Evolutionary conservation across 2,888 invertebrate species (phyloP).

Genomic region (Epiperipatus broadwayi): DNA sequence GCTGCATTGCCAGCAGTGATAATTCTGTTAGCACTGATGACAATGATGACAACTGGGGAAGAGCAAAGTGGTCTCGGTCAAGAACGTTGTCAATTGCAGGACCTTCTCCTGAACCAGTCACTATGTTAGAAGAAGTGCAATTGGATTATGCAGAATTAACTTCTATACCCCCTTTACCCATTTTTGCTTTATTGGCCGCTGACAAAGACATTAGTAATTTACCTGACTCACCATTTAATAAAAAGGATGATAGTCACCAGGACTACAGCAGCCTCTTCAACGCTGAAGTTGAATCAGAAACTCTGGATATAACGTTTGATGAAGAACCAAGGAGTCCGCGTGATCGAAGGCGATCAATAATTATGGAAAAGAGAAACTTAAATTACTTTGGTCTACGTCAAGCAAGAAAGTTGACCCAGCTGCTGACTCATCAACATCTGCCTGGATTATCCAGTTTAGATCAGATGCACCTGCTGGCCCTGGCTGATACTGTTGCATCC

Average conservation of each 20-base stretch:
- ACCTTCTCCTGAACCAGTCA: constrained; percentile 56
- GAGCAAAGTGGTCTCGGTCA: constrained; percentile 67
- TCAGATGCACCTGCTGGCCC: constrained; percentile 96
- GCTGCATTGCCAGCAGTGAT: constrained; percentile 35
- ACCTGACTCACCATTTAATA: constrained; percentile 1
- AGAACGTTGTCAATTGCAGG: constrained; percentile 55
- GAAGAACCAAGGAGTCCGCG: constrained; percentile 35
- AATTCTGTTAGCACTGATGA: constrained; percentile 26
- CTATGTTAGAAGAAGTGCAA: constrained; percentile 59
- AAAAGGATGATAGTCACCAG: constrained; percentile 23
- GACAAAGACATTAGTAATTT: constrained; percentile 37
- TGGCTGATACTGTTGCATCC: constrained; percentile 92
- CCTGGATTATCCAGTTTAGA: constrained; percentile 88
- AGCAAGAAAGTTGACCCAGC: too few species aligned
- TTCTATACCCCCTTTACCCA: constrained; percentile 88
- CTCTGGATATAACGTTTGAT: constrained; percentile 37
- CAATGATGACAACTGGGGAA: constrained; percentile 41
- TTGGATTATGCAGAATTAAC: constrained; percentile 86
- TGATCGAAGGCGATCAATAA: constrained; percentile 14
- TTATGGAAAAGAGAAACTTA: constrained; percentile 34
- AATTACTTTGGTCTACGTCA: constrained; percentile 73
- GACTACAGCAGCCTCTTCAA: constrained; percentile 81
- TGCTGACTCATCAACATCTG: constrained; percentile 80
- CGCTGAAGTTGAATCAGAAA: constrained; percentile 42
- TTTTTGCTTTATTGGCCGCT: constrained; percentile 86